A percentile compares a stretch with the other conserved stretches of the same genome.
phyloP scores from a whole-genome alignment of 1,140 invertebrate genomes.

The honey bee (Apis mellifera) region Amel_HAv3.1 CM009935.2:5318001-5318500 shows the following conservation, averaged over 20 bases:
- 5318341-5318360: background rate
- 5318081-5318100: too few species aligned
- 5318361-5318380: background rate
- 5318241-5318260: background rate
- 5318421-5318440: background rate
- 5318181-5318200: background rate
- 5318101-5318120: background rate
- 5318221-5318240: background rate
- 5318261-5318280: too few species aligned
- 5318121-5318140: background rate
- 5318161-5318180: constrained; percentile 23
- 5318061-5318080: background rate
- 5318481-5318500: background rate
- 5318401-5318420: background rate
- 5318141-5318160: background rate
- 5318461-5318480: background rate
- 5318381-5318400: background rate
- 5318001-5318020: too few species aligned
- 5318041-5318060: too few species aligned
- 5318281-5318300: background rate
- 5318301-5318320: background rate
- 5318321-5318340: background rate
- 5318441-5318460: background rate
- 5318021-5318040: too few species aligned
- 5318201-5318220: background rate